Evolutionary conservation across 2,797 vertebrate genomes (phyloP).

Genomic region (Dendrocincla tyrannina): DNA sequence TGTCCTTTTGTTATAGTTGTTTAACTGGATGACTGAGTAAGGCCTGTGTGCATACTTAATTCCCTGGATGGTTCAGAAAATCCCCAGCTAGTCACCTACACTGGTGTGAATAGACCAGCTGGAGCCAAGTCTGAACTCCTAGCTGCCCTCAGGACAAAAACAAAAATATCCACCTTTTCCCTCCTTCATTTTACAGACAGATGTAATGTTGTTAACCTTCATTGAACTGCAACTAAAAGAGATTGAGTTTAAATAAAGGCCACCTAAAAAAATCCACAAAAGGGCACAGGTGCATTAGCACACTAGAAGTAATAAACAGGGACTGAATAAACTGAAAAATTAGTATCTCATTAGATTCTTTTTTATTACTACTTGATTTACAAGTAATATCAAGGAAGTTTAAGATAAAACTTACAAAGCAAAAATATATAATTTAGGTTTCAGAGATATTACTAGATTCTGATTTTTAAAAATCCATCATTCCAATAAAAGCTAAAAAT

Average conservation of each 20-base stretch:
- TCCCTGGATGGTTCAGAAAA: neutral
- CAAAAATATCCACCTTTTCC: neutral
- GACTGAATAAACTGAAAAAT: neutral
- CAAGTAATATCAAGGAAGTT: neutral
- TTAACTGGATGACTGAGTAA: neutral
- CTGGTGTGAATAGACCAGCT: rapidly evolving
- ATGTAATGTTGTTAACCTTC: slow-evolving; percentile 6
- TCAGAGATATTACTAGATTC: neutral
- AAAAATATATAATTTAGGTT: neutral
- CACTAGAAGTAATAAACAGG: neutral
- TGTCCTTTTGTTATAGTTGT: neutral
- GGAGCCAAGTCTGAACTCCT: neutral
- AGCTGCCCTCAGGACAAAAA: neutral
- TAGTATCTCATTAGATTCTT: neutral
- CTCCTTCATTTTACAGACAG: neutral
- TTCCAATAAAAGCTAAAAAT: neutral
- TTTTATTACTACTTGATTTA: slow-evolving; percentile 36
- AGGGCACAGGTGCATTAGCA: neutral
- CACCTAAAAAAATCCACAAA: neutral
- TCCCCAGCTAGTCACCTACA: neutral
- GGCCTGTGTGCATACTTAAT: neutral
- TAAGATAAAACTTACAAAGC: neutral
- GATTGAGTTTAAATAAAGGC: neutral
- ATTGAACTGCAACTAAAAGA: slow-evolving; percentile 35
- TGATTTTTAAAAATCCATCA: slow-evolving; percentile 7